Evolutionary conservation across 2,113 vertebrate genomes (phyloP).

Genomic region (Parus major): DNA sequence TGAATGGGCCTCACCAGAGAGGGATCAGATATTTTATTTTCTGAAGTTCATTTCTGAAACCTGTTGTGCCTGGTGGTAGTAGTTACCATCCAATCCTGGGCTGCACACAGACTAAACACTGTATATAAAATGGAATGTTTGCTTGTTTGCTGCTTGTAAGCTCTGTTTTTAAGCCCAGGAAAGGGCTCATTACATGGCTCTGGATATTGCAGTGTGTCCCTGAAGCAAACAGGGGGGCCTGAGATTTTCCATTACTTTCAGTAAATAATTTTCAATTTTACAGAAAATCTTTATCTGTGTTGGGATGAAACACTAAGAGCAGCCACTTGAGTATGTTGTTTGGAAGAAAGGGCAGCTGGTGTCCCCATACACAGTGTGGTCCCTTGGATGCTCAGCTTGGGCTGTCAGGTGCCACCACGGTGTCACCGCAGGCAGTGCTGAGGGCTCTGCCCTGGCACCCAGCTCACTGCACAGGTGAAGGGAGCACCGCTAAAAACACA

Average conservation of each 20-base stretch:
- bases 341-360: not conserved
- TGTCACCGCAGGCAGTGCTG: accelerated
- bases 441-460: not conserved
- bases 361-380: accelerated
- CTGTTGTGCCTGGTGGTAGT: not conserved
- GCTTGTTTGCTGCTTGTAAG: not conserved
- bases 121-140: not conserved
- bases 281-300: not conserved
- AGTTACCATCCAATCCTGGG: not conserved
- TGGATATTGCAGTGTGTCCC: not conserved
- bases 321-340: not conserved
- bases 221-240: not conserved
- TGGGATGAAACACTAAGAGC: not conserved
- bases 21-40: not conserved
- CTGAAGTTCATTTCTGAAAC: not conserved
- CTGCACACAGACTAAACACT: not conserved
- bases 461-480: not conserved
- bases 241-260: not conserved
- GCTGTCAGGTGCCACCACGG: accelerated
- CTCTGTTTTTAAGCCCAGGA: not conserved
- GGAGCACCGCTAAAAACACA: accelerated
- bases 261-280: not conserved
- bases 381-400: not conserved
- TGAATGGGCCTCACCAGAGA: not conserved
- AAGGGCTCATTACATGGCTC: accelerated